Base-by-base conservation (phyloP, 2,888 invertebrate genomes). In the Ephialtes manifestator region DNA sequence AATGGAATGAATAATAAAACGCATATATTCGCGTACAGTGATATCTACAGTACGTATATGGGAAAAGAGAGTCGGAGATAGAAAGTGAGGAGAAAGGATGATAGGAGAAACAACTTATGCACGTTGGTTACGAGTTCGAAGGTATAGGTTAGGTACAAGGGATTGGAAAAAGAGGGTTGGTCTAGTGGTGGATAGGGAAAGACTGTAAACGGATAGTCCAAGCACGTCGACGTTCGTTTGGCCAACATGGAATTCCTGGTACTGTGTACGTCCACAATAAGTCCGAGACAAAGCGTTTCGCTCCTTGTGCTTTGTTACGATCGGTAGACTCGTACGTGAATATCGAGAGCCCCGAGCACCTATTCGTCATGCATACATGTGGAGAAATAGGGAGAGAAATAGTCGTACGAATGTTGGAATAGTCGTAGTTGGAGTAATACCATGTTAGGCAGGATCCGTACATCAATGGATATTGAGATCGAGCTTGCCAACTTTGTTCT, bases 1-100 rank as follows among this genome's bases (percentile, higher is more conserved):
- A 81, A 82, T 85, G 82, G 65, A 75, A 85, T 81, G 85, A 82
- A 85, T 85, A 82, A 85, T 82, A 79, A 81, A 84, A 81, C 60
- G 60, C 68, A 20, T 39, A 39, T 78, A 74, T 48, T 55, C 20
- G 58, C 20, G 43, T 74, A 20, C 75, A 20, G 51, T 55, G 48
- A 51, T 63, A 67, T 7, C 20, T 68, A 48, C 10, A 1, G 48
- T 46, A 28, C 48, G 75, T 28, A 8, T 20, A 48, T 11, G 24
- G 39, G n/a, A 7, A 7, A 15, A 65, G 31, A 20, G 20, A 4
- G 4, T 18, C 10, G n/a, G 4, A 18, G 65, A 39, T 20, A 48
- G 31, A 20, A 20, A 18, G 31, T 11, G 11, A 20, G 24, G 2
- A 8, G 4, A 15, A 18, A 31, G 65, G 4, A 15, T 13, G 18